Conservation (phyloP, 2,888 invertebrate genomes). For the Synanthedon formicaeformis region DNA sequence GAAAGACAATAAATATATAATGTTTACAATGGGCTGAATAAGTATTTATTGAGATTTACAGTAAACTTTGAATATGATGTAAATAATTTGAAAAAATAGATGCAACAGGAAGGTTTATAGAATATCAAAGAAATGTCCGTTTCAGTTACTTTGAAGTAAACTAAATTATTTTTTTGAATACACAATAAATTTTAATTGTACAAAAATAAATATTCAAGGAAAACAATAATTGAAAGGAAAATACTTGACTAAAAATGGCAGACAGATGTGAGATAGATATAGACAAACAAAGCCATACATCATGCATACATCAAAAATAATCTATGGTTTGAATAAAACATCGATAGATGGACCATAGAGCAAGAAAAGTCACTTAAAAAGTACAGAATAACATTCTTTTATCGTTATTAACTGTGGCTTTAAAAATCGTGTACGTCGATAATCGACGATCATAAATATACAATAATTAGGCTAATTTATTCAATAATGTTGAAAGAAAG, state of each 20-base stretch:
- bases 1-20: background rate
- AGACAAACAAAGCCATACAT: too few species aligned
- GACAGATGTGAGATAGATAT: constrained; percentile 18
- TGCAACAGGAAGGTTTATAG: constrained; percentile 10
- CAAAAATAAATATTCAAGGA: constrained; percentile 37
- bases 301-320: too few species aligned
- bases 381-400: too few species aligned
- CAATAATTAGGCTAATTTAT: too few species aligned
- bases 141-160: constrained; percentile 9
- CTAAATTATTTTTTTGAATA: constrained; percentile 37
- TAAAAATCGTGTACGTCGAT: too few species aligned
- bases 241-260: constrained; percentile 64
- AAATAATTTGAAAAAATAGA: background rate
- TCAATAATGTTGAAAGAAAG: too few species aligned
- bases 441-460: too few species aligned
- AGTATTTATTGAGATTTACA: background rate
- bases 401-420: too few species aligned
- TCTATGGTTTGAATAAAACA: too few species aligned
- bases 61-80: background rate
- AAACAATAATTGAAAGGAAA: constrained; percentile 55
- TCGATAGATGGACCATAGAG: too few species aligned
- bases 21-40: background rate
- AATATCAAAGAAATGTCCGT: constrained; percentile 12
- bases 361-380: too few species aligned
- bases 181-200: constrained; percentile 57